These are phyloP conservation scores for Anguilla marmorata DNA, from an alignment of 2,797 vertebrate genomes.

Conservation along the genomic window DNA sequence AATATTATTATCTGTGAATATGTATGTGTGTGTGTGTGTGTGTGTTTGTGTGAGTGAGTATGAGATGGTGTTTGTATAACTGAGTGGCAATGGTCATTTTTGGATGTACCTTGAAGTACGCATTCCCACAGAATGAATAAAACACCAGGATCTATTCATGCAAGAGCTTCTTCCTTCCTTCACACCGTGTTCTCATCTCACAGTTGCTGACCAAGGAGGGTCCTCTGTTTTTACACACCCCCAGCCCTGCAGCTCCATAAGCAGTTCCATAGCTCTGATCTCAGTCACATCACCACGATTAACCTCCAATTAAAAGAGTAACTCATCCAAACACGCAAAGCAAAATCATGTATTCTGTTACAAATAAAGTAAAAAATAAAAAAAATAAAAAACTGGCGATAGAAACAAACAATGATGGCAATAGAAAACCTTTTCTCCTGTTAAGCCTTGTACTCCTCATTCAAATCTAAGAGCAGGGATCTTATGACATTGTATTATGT, in stretches of 20 bases:
- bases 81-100: neutral
- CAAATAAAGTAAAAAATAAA: neutral
- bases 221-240: neutral
- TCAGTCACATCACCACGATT: slow-evolving; percentile 19
- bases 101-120: neutral
- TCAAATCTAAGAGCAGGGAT: neutral
- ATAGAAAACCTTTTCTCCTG: neutral
- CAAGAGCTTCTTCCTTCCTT: neutral
- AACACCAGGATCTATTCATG: neutral
- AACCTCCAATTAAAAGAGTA: slow-evolving; percentile 24
- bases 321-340: slow-evolving; percentile 3
- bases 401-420: neutral
- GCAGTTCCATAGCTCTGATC: neutral
- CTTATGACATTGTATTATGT: neutral
- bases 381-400: neutral
- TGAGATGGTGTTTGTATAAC: neutral
- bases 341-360: neutral
- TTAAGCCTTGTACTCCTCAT: neutral
- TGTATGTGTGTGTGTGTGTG: neutral
- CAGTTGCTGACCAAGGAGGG: neutral
- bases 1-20: neutral
- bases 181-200: slow-evolving; percentile 7
- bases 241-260: neutral
- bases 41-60: slow-evolving; percentile 33
- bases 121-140: neutral